Evolutionary conservation across 2,888 invertebrate species (phyloP), one percentile per base, ranked within the genome.

Genomic region (Euplexia lucipara): DNA sequence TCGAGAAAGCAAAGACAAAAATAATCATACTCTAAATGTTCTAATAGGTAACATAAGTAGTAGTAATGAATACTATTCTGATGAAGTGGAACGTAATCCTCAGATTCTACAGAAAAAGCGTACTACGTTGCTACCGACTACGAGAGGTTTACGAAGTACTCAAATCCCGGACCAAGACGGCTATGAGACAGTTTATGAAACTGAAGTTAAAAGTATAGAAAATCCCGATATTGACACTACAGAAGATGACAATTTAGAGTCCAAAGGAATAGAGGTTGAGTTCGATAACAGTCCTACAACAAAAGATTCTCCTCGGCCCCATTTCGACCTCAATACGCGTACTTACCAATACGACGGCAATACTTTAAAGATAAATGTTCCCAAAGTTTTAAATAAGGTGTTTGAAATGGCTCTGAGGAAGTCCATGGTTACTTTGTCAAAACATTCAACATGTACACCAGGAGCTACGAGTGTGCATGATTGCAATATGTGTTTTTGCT

Each of bases 401-500:
- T 83, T 91, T 4, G 75, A 83, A 44, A 57, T 88, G 60, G 86
- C 86, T 18, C 37, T 87, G 9, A 84, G 90, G 37, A 91, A 88
- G 62, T 87, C 88, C 0, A 88, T 88, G 88, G 82, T 92, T 0
- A 85, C 86, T 4, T 42, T 92, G 2, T 72, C 82, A 20, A 49
- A 75, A 0, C 61, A 66, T 4, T 60, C 68, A 0, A 64, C 82
- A 7, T 93, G 93, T 59, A 70, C 44, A 2, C 90, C 90, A 0
- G 92, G 91, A 0, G 51, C 75, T 0, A 82, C 80, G 2, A 66
- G 80, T 4, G 52, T 58, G 1, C 62, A 79, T 0, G 71, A 79
- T 7, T 93, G 93, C 66, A 93, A 93, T 47, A 83, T 75, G 16
- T 93, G 93, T 51, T 91, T 86, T 64, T 93, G 93, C 70, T 71